Percentiles rank a stretch among this genome's conserved stretches.
These are phyloP conservation scores for Tragopan temminckii DNA, from an alignment of 2,797 vertebrate species.

Conservation along the genomic window DNA sequence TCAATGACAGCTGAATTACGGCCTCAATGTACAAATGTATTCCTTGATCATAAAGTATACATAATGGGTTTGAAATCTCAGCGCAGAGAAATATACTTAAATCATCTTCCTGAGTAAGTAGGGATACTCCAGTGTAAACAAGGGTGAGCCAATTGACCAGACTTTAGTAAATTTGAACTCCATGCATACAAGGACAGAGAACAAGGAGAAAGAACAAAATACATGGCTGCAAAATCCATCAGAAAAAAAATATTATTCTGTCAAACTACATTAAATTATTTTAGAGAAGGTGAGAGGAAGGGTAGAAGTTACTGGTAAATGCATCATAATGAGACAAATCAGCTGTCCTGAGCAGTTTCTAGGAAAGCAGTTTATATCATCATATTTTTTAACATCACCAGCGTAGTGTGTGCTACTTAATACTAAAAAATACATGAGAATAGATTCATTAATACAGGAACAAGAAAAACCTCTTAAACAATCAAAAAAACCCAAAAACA, in stretches of 20 bases:
- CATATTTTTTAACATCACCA: background rate
- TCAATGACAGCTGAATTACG: background rate
- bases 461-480: background rate
- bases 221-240: background rate
- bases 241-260: background rate
- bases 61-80: background rate
- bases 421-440: background rate
- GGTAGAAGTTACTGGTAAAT: background rate
- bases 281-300: background rate
- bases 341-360: background rate
- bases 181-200: conserved; percentile 9
- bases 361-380: background rate
- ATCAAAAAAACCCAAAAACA: background rate
- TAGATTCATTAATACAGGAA: background rate
- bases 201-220: background rate
- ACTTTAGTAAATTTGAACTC: background rate
- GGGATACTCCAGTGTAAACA: background rate
- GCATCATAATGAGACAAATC: background rate
- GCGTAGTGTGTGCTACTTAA: background rate
- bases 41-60: background rate
- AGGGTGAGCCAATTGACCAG: background rate
- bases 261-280: background rate
- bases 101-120: background rate
- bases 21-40: background rate
- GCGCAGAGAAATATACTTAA: background rate